Evolutionary conservation across 2,113 vertebrate genomes (phyloP), one percentile per base, ranked within the genome.

Genomic region (Bagarius yarrelli): DNA sequence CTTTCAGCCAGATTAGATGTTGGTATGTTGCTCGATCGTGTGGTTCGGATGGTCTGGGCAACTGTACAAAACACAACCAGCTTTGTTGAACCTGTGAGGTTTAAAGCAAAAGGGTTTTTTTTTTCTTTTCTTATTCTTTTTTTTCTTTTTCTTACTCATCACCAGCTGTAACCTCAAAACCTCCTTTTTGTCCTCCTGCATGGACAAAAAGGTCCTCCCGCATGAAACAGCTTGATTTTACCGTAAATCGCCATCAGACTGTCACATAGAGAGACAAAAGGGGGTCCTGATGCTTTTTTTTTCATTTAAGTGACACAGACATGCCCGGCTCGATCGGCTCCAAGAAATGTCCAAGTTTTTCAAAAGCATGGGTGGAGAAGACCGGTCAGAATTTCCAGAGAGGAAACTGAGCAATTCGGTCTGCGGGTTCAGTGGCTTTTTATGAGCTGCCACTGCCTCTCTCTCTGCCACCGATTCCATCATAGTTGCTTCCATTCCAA

Each of bases 81-180:
- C n/a, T n/a, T 27, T 5, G 14, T 11, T 69, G 13, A 47, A 69
- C 71, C 30, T 19, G 34, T 40, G 12, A 74, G 12, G 72, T 34
- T 59, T 23, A 18, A 11, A 3, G 12, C 69, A 52, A 19, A 50
- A 16, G 11, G 15, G 3, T 47, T 59, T 16, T 16, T 59, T 2
- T 21, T 47, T 27, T 16, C 34, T 18, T n/a, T n/a, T n/a, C n/a
- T n/a, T n/a, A n/a, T n/a, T n/a, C n/a, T n/a, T 16, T 66, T 55
- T 63, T 60, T 47, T 56, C 25, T 15, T 11, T 12, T 34, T 56
- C 66, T 78, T 70, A 36, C 61, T 40, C 63, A 74, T 79, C 78
- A 76, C 82, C 84, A 81, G 80, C 77, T 84, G 78, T 78, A 56
- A 76, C 84, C 69, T 78, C 70, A 67, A 69, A 81, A 23, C 60